phyloP scores from a whole-genome alignment of 2,113 vertebrate species.

The Limnothrissa miodon region DNA sequence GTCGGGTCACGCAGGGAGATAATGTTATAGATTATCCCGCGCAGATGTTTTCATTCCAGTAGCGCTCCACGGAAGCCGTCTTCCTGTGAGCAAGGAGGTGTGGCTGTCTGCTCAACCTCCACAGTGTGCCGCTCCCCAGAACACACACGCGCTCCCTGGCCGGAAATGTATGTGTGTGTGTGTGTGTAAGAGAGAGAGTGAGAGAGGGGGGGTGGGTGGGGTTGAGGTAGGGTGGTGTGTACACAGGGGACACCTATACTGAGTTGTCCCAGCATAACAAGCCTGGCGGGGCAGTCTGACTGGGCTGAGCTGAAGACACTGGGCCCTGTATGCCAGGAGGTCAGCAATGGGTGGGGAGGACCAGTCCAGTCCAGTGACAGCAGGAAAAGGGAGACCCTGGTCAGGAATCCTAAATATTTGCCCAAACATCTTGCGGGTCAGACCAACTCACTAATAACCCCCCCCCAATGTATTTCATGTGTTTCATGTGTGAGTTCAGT shows the following conservation, averaged over 20 bases:
- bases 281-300: too few species aligned
- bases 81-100: conserved; percentile 41
- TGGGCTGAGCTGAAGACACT: neutral
- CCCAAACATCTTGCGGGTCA: neutral
- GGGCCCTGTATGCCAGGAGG: neutral
- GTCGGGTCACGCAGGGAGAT: conserved; percentile 79
- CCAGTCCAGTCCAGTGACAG: neutral
- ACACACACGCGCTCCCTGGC: neutral
- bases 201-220: too few species aligned
- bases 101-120: neutral
- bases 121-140: neutral
- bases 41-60: conserved; percentile 80
- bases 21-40: conserved; percentile 82
- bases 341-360: neutral
- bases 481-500: neutral
- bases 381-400: neutral
- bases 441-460: neutral
- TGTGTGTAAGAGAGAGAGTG: too few species aligned
- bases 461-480: too few species aligned
- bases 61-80: conserved; percentile 62
- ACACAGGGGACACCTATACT: too few species aligned
- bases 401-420: conserved; percentile 9
- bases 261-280: too few species aligned
- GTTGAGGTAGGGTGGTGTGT: too few species aligned
- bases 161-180: too few species aligned